Conservation (phyloP, 2,797 vertebrate genomes). For the Urocyon cinereoargenteus region DNA sequence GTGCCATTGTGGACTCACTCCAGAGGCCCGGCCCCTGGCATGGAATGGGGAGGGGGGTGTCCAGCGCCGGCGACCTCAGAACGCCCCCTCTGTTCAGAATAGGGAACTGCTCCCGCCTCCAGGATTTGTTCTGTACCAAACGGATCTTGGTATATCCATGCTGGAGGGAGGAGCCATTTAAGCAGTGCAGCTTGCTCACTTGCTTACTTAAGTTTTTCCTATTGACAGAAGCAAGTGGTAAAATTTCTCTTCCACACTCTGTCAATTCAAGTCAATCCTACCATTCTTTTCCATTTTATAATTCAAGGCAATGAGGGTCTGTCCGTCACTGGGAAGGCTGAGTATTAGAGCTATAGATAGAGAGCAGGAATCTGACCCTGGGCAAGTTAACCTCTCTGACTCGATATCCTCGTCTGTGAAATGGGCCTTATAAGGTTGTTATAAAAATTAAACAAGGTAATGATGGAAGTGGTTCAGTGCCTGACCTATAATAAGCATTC, state of each 20-base stretch:
- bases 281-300: background rate
- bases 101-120: background rate
- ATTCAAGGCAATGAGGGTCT: background rate
- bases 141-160: background rate
- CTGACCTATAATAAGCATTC: background rate
- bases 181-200: background rate
- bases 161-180: background rate
- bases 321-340: background rate
- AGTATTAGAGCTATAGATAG: fast-evolving
- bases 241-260: background rate
- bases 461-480: background rate
- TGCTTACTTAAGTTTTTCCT: background rate
- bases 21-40: background rate
- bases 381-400: background rate
- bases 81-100: background rate
- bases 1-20: background rate
- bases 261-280: background rate
- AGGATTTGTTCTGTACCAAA: background rate
- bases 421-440: background rate
- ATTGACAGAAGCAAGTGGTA: background rate
- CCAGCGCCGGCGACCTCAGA: background rate
- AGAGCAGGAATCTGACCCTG: background rate
- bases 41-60: background rate
- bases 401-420: background rate
- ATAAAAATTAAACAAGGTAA: background rate